Conservation (phyloP, 2,888 invertebrate genomes). For the Cosmia trapezina region DNA sequence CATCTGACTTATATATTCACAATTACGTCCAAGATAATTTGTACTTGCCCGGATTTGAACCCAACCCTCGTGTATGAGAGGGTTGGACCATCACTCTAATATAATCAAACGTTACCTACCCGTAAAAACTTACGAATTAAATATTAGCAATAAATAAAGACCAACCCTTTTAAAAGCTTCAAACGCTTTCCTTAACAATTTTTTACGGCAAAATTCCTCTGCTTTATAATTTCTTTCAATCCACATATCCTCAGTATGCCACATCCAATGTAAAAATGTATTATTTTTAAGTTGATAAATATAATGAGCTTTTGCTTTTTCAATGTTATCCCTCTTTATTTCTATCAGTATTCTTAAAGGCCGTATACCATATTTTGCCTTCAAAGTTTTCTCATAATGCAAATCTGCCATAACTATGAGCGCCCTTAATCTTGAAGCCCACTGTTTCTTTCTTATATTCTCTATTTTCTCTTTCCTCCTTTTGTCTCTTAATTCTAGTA, state of each 20-base stretch:
- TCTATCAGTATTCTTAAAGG: constrained; percentile 79
- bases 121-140: neutral
- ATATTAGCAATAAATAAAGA: constrained; percentile 8
- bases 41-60: neutral
- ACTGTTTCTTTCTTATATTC: constrained; percentile 91
- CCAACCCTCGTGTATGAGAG: neutral
- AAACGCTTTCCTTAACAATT: constrained; percentile 85
- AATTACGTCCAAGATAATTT: neutral
- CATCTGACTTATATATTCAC: neutral
- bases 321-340: constrained; percentile 80
- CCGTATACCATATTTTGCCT: constrained; percentile 81
- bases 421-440: constrained; percentile 83
- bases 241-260: constrained; percentile 86
- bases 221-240: constrained; percentile 90
- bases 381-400: constrained; percentile 85
- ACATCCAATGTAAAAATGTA: constrained; percentile 88
- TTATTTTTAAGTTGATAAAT: constrained; percentile 86
- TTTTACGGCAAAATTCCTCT: constrained; percentile 88
- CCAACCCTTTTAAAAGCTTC: constrained; percentile 86
- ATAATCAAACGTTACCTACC: neutral
- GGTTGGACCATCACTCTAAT: neutral
- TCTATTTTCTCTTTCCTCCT: constrained; percentile 91
- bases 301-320: constrained; percentile 87
- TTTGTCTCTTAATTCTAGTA: constrained; percentile 91
- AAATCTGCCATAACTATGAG: constrained; percentile 88